A percentile compares a stretch with the other conserved stretches of the same genome.
These are phyloP conservation scores for Peromyscus eremicus DNA, from an alignment of 2,797 vertebrate species.

Conservation along the genomic window DNA sequence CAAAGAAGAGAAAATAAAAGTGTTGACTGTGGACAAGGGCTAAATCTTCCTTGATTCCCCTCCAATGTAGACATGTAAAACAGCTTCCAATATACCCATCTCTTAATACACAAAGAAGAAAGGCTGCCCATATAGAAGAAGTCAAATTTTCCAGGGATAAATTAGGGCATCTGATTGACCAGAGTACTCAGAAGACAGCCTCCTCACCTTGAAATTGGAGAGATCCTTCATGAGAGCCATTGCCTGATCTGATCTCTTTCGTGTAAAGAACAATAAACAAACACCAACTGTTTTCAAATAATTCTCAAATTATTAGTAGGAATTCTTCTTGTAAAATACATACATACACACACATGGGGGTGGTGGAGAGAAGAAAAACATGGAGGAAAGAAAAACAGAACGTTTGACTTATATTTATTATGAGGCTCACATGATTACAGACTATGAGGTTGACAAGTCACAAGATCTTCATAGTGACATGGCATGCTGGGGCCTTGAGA, in stretches of 20 bases:
- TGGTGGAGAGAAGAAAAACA: too few relatives aligned
- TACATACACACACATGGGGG: neutral
- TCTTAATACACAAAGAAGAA: neutral
- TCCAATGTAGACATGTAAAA: neutral
- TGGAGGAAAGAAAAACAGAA: neutral
- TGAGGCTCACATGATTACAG: neutral
- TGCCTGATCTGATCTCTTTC: neutral
- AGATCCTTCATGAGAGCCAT: neutral
- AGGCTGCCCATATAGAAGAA: neutral
- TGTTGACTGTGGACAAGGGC: neutral
- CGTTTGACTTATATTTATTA: neutral
- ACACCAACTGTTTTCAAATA: conserved; percentile 3
- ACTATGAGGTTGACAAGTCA: neutral
- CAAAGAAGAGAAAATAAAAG: conserved; percentile 41
- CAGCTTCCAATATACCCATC: neutral
- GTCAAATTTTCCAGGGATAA: neutral
- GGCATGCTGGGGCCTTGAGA: neutral
- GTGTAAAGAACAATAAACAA: neutral
- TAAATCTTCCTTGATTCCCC: neutral
- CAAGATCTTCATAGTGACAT: neutral
- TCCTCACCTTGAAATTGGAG: neutral
- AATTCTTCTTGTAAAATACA: neutral
- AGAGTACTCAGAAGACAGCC: neutral
- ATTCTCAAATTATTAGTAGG: neutral
- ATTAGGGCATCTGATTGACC: neutral